Percentiles rank a stretch among this genome's conserved stretches.
These are phyloP conservation scores for Rambutsinella grinnellia DNA, from an alignment of 2,888 invertebrate species.

Conservation along the genomic window DNA sequence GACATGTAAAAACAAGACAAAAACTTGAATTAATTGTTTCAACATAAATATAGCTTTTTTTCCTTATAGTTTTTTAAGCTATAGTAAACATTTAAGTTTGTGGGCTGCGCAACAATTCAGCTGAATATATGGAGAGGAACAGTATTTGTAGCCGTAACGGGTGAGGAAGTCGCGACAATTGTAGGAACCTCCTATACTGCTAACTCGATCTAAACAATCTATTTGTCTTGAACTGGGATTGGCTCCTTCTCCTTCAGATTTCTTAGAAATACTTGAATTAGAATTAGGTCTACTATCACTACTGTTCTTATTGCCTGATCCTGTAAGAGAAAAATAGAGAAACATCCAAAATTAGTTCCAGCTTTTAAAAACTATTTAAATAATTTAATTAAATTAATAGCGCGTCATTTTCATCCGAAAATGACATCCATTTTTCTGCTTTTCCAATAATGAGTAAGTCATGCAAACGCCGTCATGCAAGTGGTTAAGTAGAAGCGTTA, in stretches of 20 bases:
- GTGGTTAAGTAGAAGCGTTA: not conserved
- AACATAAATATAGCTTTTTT: not conserved
- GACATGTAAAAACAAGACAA: not conserved
- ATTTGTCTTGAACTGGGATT: not conserved
- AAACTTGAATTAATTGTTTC: not conserved
- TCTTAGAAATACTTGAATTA: constrained; percentile 7
- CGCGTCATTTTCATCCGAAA: not conserved
- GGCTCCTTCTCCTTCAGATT: constrained; percentile 3
- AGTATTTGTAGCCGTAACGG: constrained; percentile 71
- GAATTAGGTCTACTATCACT: not conserved
- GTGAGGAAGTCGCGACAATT: constrained; percentile 70
- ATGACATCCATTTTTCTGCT: not conserved
- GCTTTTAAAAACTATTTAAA: too few relatives aligned
- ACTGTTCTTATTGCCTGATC: constrained; percentile 26
- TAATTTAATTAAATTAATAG: too few relatives aligned
- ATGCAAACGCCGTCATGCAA: not conserved
- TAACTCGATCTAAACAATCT: constrained; percentile 60
- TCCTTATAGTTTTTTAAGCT: not conserved
- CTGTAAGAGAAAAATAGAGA: constrained; percentile 8
- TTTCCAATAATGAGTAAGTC: not conserved
- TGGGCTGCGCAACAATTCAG: constrained; percentile 71
- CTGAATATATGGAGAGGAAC: constrained; percentile 70
- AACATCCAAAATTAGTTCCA: not conserved
- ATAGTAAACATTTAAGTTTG: constrained; percentile 58
- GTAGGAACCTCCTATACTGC: constrained; percentile 68